phyloP scores from a whole-genome alignment of 2,888 invertebrate species.

The Cantharis rufa region DNA sequence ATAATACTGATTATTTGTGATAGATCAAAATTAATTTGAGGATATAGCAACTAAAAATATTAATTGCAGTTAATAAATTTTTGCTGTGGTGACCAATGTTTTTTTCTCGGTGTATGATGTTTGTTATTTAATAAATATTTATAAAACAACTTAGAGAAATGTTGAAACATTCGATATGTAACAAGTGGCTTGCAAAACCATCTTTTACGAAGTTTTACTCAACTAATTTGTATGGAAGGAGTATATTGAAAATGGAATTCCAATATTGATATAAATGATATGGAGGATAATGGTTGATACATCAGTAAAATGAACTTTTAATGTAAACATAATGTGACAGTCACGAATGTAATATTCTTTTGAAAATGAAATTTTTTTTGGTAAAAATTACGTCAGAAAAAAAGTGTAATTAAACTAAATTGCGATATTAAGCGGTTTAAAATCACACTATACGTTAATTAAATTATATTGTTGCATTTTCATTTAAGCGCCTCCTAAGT shows the following conservation, averaged over 20 bases:
- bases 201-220: not conserved
- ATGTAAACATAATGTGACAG: not conserved
- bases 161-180: not conserved
- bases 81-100: too few relatives aligned
- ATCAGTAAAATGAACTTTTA: not conserved
- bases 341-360: not conserved
- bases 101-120: too few relatives aligned
- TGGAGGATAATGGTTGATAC: not conserved
- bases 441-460: not conserved
- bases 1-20: too few relatives aligned
- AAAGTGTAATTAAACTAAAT: not conserved
- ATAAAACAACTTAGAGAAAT: not conserved
- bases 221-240: constrained; percentile 43
- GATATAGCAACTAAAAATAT: too few relatives aligned
- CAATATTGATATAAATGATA: constrained; percentile 40
- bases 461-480: not conserved
- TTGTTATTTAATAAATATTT: not conserved
- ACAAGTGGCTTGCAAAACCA: not conserved
- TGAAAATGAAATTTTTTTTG: not conserved
- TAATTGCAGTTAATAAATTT: too few relatives aligned
- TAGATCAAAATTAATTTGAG: too few relatives aligned
- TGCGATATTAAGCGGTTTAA: not conserved
- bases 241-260: constrained; percentile 46
- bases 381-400: not conserved
- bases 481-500: not conserved